phyloP scores from a whole-genome alignment of 2,113 vertebrate genomes.

The Peromyscus maniculatus region DNA sequence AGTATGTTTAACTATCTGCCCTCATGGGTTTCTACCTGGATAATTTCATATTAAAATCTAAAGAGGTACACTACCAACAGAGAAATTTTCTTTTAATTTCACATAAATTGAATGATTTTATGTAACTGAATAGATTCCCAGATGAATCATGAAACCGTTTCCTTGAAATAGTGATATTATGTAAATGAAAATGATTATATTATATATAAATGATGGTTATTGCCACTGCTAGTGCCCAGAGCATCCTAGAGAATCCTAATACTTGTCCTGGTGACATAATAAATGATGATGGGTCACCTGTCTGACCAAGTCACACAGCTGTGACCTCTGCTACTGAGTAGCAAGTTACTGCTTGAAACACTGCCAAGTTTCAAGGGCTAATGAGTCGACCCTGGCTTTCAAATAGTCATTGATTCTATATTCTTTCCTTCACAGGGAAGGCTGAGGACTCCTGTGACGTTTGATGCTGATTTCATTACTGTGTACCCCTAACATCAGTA shows the following conservation, averaged over 20 bases:
- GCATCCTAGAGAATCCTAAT: background rate
- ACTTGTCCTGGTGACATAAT: background rate
- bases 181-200: background rate
- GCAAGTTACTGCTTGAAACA: slow-evolving; percentile 25
- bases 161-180: slow-evolving; percentile 34
- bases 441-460: background rate
- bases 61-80: background rate
- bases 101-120: slow-evolving; percentile 44
- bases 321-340: background rate
- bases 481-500: background rate
- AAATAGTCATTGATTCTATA: slow-evolving; percentile 52
- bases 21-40: slow-evolving; percentile 5
- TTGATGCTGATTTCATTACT: slow-evolving; percentile 23
- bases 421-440: slow-evolving; percentile 15
- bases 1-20: slow-evolving; percentile 23
- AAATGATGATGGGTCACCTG: background rate
- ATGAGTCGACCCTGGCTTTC: background rate
- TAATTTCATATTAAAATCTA: slow-evolving; percentile 52
- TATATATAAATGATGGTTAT: background rate
- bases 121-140: slow-evolving; percentile 16
- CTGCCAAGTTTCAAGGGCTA: slow-evolving; percentile 34
- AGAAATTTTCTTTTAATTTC: background rate
- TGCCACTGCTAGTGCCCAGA: background rate
- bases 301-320: background rate
- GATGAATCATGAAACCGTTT: slow-evolving; percentile 50